Base-by-base conservation (phyloP, 2,797 vertebrate genomes). In the Syngnathus rostellatus region DNA sequence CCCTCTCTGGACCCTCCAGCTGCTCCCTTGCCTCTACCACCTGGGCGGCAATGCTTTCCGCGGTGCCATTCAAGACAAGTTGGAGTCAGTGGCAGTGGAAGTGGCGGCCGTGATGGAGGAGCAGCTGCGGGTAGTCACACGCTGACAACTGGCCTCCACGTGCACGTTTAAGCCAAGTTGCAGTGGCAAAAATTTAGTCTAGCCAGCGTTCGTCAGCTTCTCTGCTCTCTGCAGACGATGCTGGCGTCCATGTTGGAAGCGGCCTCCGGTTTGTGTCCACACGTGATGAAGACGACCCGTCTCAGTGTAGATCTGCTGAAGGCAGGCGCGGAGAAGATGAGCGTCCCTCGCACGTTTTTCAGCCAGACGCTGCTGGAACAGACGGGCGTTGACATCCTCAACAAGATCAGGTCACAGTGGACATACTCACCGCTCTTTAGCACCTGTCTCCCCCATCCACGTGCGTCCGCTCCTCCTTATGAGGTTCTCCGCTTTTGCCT, bases 311-410 rank as follows among this genome's bases (percentile, higher is more conserved):
- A 94, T 70, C 88, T 99, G 71, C 90, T 96, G 67, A 90, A 85
- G 45, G 88, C 89, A 43, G 91, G 92, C 48, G 89, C 88, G 0
- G 93, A 92, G 59, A 94, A 92, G 88, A 93, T 94, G 87, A 93
- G 82, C 5, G 85, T 99, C 19, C 94, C 96, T 2, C 89, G 85
- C 7, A 87, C 90, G 76, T 98, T 98, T 77, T 83, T 97, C 76
- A 94, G 91, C 82, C 91, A 90, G 70, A 95, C 96, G 11, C 91
- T 99, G 65, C 80, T 99, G 85, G 93, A 98, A 79, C 96, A 99
- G 77, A 94, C 94, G 19, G 96, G 93, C 25, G 87, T 95, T 25
- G 97, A 99, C 88, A 97, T 99, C 83, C 87, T 95, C 81, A 99
- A 98, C 83, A 98, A 98, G 90, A 98, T 98, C 82, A 98, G 96